Evolutionary conservation across 2,113 vertebrate genomes (phyloP), one percentile per base, ranked within the genome.

Genomic region (Paratilapia polleni): DNA sequence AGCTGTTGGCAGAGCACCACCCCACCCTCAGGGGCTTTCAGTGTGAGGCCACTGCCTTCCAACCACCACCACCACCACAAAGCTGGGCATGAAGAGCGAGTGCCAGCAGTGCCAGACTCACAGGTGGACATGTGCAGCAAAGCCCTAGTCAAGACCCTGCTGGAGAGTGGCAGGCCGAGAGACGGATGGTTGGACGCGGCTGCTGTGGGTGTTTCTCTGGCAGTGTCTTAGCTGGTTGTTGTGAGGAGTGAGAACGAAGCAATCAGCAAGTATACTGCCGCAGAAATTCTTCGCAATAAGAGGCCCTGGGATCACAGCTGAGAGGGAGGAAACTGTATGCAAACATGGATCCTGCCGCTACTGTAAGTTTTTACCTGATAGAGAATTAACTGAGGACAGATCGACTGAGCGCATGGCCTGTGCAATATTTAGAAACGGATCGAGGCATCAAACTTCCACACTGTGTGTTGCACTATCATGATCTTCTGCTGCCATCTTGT

Each of bases 171-270:
- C 47, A 20, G 54, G 81, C 60, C 28, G 15, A 60, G 60, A 58
- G 83, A 36, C 34, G 26, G 57, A 43, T 36, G 81, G 66, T 19
- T 28, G 87, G 81, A 91, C 20, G 58, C 70, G 96, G 95, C 96
- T 91, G 92, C 96, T 98, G 98, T 98, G 98, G 96, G 98, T 97
- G 97, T 97, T 99, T 99, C 98, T 99, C 95, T 99, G 98, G 98
- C 98, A 99, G 98, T 99, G 98, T 99, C 98, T 99, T 99, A 99
- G 98, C 98, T 99, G 98, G 98, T 99, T 99, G 98, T 99, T 99
- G 98, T 99, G 97, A 97, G 94, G 95, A 96, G 93, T 96, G 94
- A 96, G 92, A 92, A 97, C 96, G 96, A 99, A 99, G 98, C 98
- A 99, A 99, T 99, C 98, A 99, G 98, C 98, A 98, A 99, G 97